Evolutionary conservation across 2,113 vertebrate genomes (phyloP).

Genomic region (Xenus cinereus): DNA sequence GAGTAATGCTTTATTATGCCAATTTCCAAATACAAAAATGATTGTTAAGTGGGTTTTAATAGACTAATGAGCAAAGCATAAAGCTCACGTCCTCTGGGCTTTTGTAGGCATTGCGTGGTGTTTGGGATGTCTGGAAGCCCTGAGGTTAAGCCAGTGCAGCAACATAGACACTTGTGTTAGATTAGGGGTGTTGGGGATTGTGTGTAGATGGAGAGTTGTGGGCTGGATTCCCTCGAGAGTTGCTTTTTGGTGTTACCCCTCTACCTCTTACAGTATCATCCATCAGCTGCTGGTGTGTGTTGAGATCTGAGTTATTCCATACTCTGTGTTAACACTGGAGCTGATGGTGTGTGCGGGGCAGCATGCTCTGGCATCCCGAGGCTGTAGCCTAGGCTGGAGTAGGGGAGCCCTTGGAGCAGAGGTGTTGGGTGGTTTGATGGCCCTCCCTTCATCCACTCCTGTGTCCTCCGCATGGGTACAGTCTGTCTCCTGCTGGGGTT

Average conservation of each 20-base stretch:
- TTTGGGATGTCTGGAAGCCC: background rate
- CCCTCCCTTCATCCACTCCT: rapidly evolving
- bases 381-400: background rate
- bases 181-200: background rate
- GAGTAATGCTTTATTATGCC: background rate
- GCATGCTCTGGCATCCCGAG: background rate
- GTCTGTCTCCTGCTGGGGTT: background rate
- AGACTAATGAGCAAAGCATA: background rate
- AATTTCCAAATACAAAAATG: background rate
- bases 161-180: background rate
- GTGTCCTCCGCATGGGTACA: rapidly evolving
- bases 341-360: background rate
- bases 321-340: background rate
- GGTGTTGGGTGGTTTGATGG: background rate
- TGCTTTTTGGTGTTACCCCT: background rate
- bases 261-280: background rate
- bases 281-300: background rate
- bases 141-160: background rate
- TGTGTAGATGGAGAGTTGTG: background rate
- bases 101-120: background rate
- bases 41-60: background rate
- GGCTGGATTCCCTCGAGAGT: background rate
- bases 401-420: background rate
- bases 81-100: background rate
- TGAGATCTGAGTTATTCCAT: background rate